A percentile compares a stretch with the other conserved stretches of the same genome.
phyloP scores from a whole-genome alignment of 2,888 invertebrate species.

The Tolmerus cingulatus region DNA sequence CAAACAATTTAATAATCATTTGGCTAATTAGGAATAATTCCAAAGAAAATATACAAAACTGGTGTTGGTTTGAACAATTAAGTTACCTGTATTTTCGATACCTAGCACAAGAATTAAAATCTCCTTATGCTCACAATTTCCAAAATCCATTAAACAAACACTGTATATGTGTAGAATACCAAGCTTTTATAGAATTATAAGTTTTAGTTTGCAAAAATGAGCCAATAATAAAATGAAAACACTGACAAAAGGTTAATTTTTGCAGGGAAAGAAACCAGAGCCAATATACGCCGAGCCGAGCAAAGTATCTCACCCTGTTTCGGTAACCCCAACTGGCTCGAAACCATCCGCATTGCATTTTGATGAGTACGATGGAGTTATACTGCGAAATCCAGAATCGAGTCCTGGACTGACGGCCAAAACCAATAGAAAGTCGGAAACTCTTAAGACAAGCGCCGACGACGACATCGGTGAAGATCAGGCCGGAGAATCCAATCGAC shows the following conservation, averaged over 20 bases:
- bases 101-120: constrained; percentile 14
- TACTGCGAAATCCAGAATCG: constrained; percentile 46
- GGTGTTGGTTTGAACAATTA: neutral
- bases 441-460: constrained; percentile 19
- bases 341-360: constrained; percentile 46
- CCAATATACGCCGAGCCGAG: constrained; percentile 52
- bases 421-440: constrained; percentile 48
- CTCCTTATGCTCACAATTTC: neutral
- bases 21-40: neutral
- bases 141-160: neutral
- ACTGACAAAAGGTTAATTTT: constrained; percentile 10
- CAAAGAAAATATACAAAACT: neutral
- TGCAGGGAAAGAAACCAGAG: constrained; percentile 49
- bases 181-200: neutral
- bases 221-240: neutral
- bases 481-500: constrained; percentile 42
- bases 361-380: constrained; percentile 50
- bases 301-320: constrained; percentile 41
- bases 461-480: constrained; percentile 12
- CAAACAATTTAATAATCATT: neutral
- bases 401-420: neutral
- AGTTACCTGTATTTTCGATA: neutral
- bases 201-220: constrained; percentile 37
- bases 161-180: neutral
- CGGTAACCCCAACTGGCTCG: neutral